phyloP scores from a whole-genome alignment of 2,113 vertebrate genomes.

The Chaetodon auriga region DNA sequence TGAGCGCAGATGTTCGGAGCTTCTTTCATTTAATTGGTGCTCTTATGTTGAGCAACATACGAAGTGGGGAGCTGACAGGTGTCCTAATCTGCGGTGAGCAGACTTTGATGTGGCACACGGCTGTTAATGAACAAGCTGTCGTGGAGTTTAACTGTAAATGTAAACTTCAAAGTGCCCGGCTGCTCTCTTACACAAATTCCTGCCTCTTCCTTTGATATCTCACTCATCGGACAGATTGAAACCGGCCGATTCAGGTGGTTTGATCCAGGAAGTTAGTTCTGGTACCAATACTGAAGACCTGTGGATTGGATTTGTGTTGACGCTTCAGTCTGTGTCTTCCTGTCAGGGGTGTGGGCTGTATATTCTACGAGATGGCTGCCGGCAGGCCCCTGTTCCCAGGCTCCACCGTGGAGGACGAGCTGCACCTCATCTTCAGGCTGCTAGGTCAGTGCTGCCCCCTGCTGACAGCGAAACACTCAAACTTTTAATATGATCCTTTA shows the following conservation, averaged over 20 bases:
- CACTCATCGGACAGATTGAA: not conserved
- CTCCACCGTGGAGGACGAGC: slow-evolving; percentile 95
- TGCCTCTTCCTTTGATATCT: slow-evolving; percentile 9
- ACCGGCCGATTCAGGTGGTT: not conserved
- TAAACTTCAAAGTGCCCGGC: not conserved
- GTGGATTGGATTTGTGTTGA: slow-evolving; percentile 2
- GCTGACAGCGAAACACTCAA: slow-evolving; percentile 37
- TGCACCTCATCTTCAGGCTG: slow-evolving; percentile 96
- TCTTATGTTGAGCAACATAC: not conserved
- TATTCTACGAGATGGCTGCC: slow-evolving; percentile 98
- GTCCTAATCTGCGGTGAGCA: slow-evolving; percentile 1
- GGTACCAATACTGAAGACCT: not conserved
- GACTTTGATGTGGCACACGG: slow-evolving; percentile 27
- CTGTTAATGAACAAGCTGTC: slow-evolving; percentile 8
- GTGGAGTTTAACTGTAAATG: not conserved
- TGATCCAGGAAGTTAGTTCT: not conserved
- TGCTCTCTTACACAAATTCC: not conserved
- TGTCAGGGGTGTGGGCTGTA: slow-evolving; percentile 94
- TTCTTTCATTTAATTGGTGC: not conserved
- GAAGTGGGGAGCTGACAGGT: slow-evolving; percentile 19
- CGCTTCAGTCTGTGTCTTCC: slow-evolving; percentile 28
- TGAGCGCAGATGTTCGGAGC: not conserved
- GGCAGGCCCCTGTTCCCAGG: slow-evolving; percentile 96
- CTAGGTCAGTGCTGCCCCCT: slow-evolving; percentile 88
- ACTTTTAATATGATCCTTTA: slow-evolving; percentile 48